A percentile compares a stretch with the other conserved stretches of the same genome.
phyloP scores from a whole-genome alignment of 2,888 invertebrate species.

The Drosophila paramelanica region DNA sequence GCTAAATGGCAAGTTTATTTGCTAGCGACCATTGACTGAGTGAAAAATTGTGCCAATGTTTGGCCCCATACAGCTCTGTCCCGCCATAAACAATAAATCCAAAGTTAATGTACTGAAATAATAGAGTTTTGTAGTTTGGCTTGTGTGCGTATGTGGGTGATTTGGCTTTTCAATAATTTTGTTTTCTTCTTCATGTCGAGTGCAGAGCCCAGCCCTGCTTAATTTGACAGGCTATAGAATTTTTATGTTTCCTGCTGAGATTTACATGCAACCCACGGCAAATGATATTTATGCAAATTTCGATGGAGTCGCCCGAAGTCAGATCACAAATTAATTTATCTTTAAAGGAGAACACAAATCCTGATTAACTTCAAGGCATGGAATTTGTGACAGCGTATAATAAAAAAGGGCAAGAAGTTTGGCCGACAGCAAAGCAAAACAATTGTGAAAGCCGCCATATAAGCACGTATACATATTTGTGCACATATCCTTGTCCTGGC shows the following conservation, averaged over 20 bases:
- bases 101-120: conserved; percentile 74
- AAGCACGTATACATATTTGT: conserved; percentile 22
- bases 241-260: conserved; percentile 52
- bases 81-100: conserved; percentile 73
- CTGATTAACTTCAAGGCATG: conserved; percentile 69
- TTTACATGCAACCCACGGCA: conserved; percentile 59
- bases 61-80: conserved; percentile 8
- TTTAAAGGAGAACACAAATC: conserved; percentile 67
- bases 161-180: conserved; percentile 14
- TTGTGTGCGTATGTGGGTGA: conserved; percentile 17
- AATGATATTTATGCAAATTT: conserved; percentile 76
- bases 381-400: conserved; percentile 54
- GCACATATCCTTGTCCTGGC: conserved; percentile 7
- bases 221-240: conserved; percentile 35
- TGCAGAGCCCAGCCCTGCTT: conserved; percentile 25
- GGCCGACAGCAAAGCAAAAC: conserved; percentile 65
- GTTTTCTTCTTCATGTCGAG: conserved; percentile 36
- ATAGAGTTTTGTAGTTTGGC: conserved; percentile 65
- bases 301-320: conserved; percentile 54
- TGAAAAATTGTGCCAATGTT: conserved; percentile 43
- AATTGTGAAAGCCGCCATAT: conserved; percentile 58
- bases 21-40: conserved; percentile 49
- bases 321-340: conserved; percentile 73
- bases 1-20: conserved; percentile 34
- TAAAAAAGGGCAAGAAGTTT: conserved; percentile 62